These are phyloP conservation scores for Zelleria hepariella DNA, from an alignment of 2,888 invertebrate species.

Conservation along the genomic window DNA sequence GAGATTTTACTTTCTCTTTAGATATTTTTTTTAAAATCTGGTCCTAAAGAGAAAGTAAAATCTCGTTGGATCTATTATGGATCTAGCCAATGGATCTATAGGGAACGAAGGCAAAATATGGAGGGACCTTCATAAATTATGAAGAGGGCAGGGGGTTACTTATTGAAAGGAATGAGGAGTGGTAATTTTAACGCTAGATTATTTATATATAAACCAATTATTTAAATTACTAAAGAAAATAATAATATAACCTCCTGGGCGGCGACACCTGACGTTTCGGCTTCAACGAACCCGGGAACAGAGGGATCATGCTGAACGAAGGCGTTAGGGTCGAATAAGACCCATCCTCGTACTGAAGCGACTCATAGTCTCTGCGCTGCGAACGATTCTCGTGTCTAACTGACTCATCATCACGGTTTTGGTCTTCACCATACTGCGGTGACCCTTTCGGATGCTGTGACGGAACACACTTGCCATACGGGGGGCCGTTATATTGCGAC, in stretches of 20 bases:
- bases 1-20: too few relatives aligned
- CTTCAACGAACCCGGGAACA: neutral
- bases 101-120: neutral
- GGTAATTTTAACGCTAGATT: neutral
- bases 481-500: too few relatives aligned
- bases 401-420: too few relatives aligned
- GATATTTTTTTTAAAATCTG: too few relatives aligned
- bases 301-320: neutral
- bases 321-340: neutral
- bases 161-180: neutral
- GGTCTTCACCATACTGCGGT: too few relatives aligned
- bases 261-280: neutral
- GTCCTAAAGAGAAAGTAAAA: too few relatives aligned
- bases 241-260: neutral
- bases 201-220: conserved; percentile 4
- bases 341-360: neutral
- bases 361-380: too few relatives aligned
- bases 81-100: neutral
- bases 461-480: too few relatives aligned
- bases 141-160: neutral
- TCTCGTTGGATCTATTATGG: too few relatives aligned
- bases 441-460: too few relatives aligned
- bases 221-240: neutral
- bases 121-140: neutral
- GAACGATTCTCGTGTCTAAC: too few relatives aligned